Percentiles rank a stretch among this genome's conserved stretches.
Conservation (phyloP, 2,797 vertebrate genomes). For the Erethizon dorsatum region DNA sequence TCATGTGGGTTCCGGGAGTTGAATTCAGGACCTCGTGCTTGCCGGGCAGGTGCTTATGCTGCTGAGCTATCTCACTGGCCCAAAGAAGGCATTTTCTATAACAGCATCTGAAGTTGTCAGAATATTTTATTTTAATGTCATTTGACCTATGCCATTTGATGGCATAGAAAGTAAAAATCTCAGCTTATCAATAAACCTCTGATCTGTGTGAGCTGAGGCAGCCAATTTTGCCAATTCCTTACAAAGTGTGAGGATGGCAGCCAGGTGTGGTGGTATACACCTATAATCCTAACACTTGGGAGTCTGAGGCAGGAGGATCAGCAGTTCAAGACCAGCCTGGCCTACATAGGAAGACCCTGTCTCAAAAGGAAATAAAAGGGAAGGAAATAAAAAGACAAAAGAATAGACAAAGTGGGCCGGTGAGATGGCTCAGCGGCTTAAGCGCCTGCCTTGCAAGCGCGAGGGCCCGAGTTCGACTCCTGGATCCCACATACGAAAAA, state of each 20-base stretch:
- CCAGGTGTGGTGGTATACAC: background rate
- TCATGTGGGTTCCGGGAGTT: too few relatives aligned
- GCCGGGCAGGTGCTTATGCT: too few relatives aligned
- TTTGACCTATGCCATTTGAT: background rate
- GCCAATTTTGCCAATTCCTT: background rate
- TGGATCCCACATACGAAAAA: too few relatives aligned
- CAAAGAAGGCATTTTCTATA: background rate
- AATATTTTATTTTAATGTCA: constrained; percentile 51
- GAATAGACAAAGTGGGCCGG: background rate
- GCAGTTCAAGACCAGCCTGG: background rate
- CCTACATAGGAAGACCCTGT: background rate
- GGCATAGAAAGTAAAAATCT: constrained; percentile 33
- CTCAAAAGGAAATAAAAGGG: background rate
- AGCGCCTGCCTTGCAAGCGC: too few relatives aligned
- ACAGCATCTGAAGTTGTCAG: background rate
- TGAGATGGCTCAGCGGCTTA: too few relatives aligned
- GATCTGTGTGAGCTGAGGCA: background rate
- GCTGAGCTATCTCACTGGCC: too few relatives aligned
- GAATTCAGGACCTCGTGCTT: too few relatives aligned
- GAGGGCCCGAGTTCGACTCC: too few relatives aligned
- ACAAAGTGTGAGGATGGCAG: background rate
- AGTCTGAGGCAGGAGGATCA: background rate
- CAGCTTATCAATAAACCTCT: background rate
- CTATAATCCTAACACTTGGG: background rate
- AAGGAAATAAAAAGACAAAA: background rate